Base-by-base conservation (phyloP, 1,140 invertebrate species). In the Choristoneura fumiferana region DNA sequence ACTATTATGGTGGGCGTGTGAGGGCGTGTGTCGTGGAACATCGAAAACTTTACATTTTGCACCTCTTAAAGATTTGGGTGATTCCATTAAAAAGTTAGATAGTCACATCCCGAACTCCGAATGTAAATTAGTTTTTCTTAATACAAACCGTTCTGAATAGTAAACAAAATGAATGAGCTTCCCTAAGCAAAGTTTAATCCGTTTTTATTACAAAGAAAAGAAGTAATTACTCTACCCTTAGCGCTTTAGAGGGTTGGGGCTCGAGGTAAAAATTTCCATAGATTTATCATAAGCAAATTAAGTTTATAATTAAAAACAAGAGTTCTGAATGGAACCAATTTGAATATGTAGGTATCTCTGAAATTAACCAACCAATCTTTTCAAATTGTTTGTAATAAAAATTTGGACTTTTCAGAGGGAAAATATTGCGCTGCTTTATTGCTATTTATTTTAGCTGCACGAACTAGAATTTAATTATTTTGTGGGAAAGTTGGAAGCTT, bases 161-260 rank as follows among this genome's bases (percentile, higher is more conserved):
- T 85, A 86, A 81, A 88, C 83, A 86, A 83, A 85, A 85, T 83
- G 82, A 86, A 87, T 87, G 78, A 80, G 73, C 80, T 69, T 70
- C 82, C 82, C 85, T 86, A 88, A 88, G 83, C 82, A 88, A 88
- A 88, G 85, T 88, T 88, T 85, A 88, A 88, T 88, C 82, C 82
- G 83, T 88, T 88, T 87, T 86, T 88, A 88, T 86, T 88, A 88
- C 82, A 78, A 88, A 86, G 85, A 88, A 88, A 88, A 88, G 82
- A 88, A 86, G 85, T 88, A 88, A 88, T 88, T 88, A 85, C 83
- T 83, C 84, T 81, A 79, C 81, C 83, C 79, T 86, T 85, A 82
- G 73, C 73, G 72, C 70, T 81, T 75, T 76, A 84, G 82, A 86
- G 85, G 85, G 81, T 84, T 83, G 77, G 67, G 77, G 63, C 76